Evolutionary conservation across 2,113 vertebrate genomes (phyloP).

Genomic region (Chionodraco myersi): DNA sequence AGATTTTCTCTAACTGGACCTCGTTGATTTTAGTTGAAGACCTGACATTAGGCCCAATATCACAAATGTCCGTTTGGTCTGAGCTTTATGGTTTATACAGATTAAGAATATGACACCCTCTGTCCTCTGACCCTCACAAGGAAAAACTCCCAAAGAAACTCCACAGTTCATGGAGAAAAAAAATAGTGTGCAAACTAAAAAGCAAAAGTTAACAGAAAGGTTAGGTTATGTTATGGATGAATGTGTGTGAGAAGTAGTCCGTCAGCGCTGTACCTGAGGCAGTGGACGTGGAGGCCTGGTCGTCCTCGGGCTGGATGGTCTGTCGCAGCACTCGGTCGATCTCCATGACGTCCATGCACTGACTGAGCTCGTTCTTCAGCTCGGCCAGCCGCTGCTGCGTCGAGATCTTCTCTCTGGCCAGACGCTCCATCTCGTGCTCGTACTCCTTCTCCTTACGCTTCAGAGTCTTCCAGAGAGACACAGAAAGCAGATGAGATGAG

Average conservation of each 20-base stretch:
- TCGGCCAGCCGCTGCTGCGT: constrained; percentile 94
- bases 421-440: constrained; percentile 97
- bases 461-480: constrained; percentile 85
- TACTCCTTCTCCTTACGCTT: constrained; percentile 98
- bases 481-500: constrained; percentile 59
- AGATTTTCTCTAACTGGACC: no score
- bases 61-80: background rate
- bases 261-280: constrained; percentile 88
- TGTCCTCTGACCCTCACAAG: no score
- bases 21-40: no score
- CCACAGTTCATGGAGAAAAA: no score
- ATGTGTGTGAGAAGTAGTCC: background rate
- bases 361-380: constrained; percentile 93
- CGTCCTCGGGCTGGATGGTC: constrained; percentile 94
- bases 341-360: constrained; percentile 91
- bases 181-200: no score
- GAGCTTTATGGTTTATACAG: no score
- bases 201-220: no score
- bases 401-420: constrained; percentile 95
- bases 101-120: no score
- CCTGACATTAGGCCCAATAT: no score
- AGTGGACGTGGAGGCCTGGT: constrained; percentile 98
- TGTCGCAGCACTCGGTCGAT: constrained; percentile 93
- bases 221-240: no score
- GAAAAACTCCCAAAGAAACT: no score